A percentile compares a stretch with the other conserved stretches of the same genome.
Evolutionary conservation across 2,888 invertebrate species (phyloP).

Genomic region (Heliconius ismenius): DNA sequence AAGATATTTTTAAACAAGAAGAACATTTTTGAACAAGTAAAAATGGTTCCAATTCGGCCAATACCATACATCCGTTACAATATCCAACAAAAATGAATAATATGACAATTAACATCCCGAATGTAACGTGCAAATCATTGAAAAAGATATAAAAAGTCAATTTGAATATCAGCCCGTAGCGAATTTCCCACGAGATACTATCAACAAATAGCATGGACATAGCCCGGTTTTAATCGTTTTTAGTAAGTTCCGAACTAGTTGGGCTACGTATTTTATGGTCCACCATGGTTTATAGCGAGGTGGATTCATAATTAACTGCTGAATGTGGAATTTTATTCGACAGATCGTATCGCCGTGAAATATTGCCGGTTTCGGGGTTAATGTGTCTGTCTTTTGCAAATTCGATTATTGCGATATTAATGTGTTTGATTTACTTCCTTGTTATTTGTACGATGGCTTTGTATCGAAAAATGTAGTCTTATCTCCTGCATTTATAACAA

Average conservation of each 20-base stretch:
- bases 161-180: slow-evolving; percentile 35
- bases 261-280: slow-evolving; percentile 41
- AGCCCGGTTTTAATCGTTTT: slow-evolving; percentile 53
- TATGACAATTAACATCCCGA: slow-evolving; percentile 1
- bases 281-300: slow-evolving; percentile 51
- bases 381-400: slow-evolving; percentile 28
- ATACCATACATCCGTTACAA: neutral
- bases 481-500: neutral
- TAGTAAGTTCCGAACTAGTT: slow-evolving; percentile 55
- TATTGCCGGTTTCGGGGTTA: slow-evolving; percentile 30
- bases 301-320: slow-evolving; percentile 49
- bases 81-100: neutral
- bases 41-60: too few relatives aligned
- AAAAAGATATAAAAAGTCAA: slow-evolving; percentile 26
- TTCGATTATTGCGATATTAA: slow-evolving; percentile 26
- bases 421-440: slow-evolving; percentile 17
- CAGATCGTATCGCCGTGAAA: slow-evolving; percentile 37
- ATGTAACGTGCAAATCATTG: slow-evolving; percentile 11
- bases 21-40: too few relatives aligned
- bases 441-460: neutral
- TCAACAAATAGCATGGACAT: slow-evolving; percentile 26
- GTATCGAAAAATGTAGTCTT: neutral
- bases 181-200: slow-evolving; percentile 46
- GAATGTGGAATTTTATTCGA: slow-evolving; percentile 40
- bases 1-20: too few relatives aligned